phyloP scores from a whole-genome alignment of 1,140 invertebrate species.

The Neodiprion fabricii region DNA sequence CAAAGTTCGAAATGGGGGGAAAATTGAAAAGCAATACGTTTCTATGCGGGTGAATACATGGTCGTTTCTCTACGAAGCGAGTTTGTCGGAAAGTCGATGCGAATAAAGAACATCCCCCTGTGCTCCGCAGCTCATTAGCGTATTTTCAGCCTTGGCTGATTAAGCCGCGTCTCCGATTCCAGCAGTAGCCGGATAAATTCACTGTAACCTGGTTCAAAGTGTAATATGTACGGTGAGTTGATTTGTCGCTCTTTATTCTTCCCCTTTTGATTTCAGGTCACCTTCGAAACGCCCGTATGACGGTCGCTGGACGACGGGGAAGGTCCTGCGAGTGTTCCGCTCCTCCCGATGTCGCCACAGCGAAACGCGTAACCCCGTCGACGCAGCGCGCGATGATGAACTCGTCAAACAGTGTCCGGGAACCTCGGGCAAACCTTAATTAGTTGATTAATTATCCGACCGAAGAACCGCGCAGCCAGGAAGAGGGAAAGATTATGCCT shows the following conservation, averaged over 20 bases:
- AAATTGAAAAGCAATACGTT: too few relatives aligned
- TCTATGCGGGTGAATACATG: too few relatives aligned
- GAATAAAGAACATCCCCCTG: too few relatives aligned
- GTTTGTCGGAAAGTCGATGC: too few relatives aligned
- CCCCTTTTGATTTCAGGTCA: slow-evolving; percentile 33
- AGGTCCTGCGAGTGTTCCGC: slow-evolving; percentile 48
- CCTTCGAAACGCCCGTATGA: slow-evolving; percentile 54
- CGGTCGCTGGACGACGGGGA: slow-evolving; percentile 51
- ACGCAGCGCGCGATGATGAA: background rate
- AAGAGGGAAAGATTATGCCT: background rate
- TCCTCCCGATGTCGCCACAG: slow-evolving; percentile 47
- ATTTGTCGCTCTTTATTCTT: background rate
- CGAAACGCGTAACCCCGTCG: slow-evolving; percentile 50
- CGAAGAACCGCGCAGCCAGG: background rate
- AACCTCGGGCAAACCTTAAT: background rate
- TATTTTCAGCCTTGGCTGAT: too few relatives aligned
- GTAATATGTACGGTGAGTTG: too few relatives aligned
- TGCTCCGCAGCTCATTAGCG: too few relatives aligned
- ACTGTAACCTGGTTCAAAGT: too few relatives aligned
- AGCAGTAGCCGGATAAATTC: too few relatives aligned
- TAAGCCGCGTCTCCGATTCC: too few relatives aligned
- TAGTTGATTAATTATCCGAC: background rate
- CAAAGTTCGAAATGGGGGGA: too few relatives aligned
- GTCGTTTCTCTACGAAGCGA: too few relatives aligned
- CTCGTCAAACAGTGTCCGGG: background rate